These are phyloP conservation scores for Epinephelus moara DNA, from an alignment of 2,113 vertebrate species.

Conservation along the genomic window DNA sequence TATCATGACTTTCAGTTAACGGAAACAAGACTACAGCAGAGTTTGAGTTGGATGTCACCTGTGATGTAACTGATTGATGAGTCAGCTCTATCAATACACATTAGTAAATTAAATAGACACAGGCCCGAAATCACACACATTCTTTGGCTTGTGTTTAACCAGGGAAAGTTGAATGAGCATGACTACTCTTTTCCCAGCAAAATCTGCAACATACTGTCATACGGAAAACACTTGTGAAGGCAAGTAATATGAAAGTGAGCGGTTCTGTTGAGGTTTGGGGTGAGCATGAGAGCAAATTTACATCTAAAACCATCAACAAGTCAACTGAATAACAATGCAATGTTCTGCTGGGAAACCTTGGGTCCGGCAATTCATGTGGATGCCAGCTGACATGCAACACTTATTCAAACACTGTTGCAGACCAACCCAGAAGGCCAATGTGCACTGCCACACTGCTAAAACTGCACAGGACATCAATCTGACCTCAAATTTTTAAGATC, in stretches of 20 bases:
- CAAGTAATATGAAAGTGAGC: too few relatives aligned
- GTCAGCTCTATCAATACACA: not conserved
- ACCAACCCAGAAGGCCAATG: too few relatives aligned
- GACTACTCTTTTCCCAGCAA: not conserved
- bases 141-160: conserved; percentile 31
- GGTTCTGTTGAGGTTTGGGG: not conserved
- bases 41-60: not conserved
- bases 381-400: too few relatives aligned
- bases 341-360: too few relatives aligned
- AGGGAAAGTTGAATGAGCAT: not conserved
- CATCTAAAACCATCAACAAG: too few relatives aligned
- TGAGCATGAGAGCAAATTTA: too few relatives aligned
- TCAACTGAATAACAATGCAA: too few relatives aligned
- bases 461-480: too few relatives aligned
- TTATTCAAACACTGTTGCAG: too few relatives aligned
- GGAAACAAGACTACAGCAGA: not conserved
- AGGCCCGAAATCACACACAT: not conserved
- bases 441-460: too few relatives aligned
- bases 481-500: too few relatives aligned
- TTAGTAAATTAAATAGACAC: not conserved
- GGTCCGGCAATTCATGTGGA: too few relatives aligned
- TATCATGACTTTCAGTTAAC: not conserved
- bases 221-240: not conserved
- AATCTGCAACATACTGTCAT: not conserved
- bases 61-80: conserved; percentile 1